phyloP scores from a whole-genome alignment of 1,140 invertebrate genomes.

The Aphelenchoides fujianensis region DNA sequence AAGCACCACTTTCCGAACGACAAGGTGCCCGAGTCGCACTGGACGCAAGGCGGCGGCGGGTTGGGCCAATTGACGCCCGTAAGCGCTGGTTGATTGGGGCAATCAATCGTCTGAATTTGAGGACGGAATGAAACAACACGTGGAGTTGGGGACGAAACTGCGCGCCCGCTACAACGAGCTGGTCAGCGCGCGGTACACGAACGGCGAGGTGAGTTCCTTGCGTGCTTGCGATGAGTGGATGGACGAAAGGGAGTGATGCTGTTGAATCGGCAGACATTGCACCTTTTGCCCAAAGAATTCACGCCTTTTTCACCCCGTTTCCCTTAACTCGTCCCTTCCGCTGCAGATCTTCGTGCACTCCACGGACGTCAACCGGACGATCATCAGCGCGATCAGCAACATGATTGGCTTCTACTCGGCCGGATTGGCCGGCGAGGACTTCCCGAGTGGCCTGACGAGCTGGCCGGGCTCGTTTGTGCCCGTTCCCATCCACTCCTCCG shows the following conservation, averaged over 20 bases:
- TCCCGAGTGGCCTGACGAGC: slow-evolving; percentile 9
- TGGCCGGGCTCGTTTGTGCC: slow-evolving; percentile 28
- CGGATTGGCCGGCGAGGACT: neutral
- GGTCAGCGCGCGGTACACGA: slow-evolving; percentile 25
- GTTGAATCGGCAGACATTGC: too few relatives aligned
- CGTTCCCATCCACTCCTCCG: slow-evolving; percentile 17
- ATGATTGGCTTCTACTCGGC: slow-evolving; percentile 24
- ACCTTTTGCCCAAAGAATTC: neutral
- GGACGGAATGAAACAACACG: slow-evolving; percentile 41
- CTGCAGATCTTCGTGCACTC: slow-evolving; percentile 18
- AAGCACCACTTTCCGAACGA: slow-evolving; percentile 20
- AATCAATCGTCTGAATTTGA: slow-evolving; percentile 6
- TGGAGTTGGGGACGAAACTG: slow-evolving; percentile 34
- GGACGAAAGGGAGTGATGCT: too few relatives aligned
- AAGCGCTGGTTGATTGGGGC: neutral
- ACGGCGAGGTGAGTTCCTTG: slow-evolving; percentile 23
- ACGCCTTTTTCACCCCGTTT: neutral
- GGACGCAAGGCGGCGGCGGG: slow-evolving; percentile 16
- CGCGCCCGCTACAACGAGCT: slow-evolving; percentile 30
- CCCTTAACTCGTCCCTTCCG: too few relatives aligned
- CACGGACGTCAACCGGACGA: slow-evolving; percentile 30
- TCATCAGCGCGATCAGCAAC: slow-evolving; percentile 21
- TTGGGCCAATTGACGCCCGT: slow-evolving; percentile 34
- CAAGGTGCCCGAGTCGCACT: neutral
- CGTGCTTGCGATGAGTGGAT: too few relatives aligned